phyloP scores from a whole-genome alignment of 2,888 invertebrate species.

The Lithosia quadra region DNA sequence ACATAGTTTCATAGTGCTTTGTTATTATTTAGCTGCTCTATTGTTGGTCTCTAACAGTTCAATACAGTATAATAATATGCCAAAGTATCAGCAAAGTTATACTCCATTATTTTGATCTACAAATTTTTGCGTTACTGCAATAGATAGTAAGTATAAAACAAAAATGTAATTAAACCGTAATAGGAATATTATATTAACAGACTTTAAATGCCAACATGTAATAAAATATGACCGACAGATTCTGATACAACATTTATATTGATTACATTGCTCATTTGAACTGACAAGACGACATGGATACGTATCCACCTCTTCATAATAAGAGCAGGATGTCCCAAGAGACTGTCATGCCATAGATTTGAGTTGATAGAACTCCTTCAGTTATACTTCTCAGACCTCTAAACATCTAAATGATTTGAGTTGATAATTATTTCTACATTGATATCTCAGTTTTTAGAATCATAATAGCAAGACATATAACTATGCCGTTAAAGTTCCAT shows the following conservation, averaged over 20 bases:
- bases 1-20: no score
- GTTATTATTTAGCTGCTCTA: no score
- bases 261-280: neutral
- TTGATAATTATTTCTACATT: no score
- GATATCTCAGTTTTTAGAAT: neutral
- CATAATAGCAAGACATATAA: neutral
- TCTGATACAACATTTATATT: neutral
- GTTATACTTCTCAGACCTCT: no score
- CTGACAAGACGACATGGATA: neutral
- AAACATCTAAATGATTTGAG: neutral
- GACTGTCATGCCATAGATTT: neutral
- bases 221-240: neutral
- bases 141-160: no score
- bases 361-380: no score
- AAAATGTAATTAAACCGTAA: neutral
- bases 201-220: neutral
- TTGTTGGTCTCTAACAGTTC: no score
- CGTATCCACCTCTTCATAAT: neutral
- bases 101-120: no score
- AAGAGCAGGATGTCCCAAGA: neutral
- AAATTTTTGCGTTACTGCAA: no score
- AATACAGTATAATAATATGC: no score
- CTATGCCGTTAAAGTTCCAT: neutral
- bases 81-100: no score
- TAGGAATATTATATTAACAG: no score